Evolutionary conservation across 2,888 invertebrate species (phyloP).

Genomic region (Aricia artaxerxes): DNA sequence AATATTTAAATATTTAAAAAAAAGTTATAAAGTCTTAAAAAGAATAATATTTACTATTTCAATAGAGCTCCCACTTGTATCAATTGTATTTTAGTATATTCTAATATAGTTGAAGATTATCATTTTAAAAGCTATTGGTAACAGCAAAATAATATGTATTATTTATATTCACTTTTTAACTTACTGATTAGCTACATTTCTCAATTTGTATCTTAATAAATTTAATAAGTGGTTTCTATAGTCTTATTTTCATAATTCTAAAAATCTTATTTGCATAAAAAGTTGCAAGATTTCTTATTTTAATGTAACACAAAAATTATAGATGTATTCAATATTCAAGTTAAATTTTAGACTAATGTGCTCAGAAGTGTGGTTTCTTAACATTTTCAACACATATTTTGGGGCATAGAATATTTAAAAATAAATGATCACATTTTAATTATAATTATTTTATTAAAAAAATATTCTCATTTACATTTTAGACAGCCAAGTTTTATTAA

Average conservation of each 20-base stretch:
- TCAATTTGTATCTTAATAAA: too few relatives aligned
- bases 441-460: slow-evolving; percentile 23
- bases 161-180: too few relatives aligned
- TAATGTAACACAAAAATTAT: neutral
- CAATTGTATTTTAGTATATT: neutral
- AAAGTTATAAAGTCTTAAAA: neutral
- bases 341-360: neutral
- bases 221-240: too few relatives aligned
- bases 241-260: too few relatives aligned
- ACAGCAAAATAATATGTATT: neutral
- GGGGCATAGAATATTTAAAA: neutral
- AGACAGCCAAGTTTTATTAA: slow-evolving; percentile 21
- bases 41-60: neutral
- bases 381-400: neutral
- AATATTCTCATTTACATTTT: slow-evolving; percentile 29
- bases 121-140: neutral
- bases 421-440: slow-evolving; percentile 14
- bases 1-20: slow-evolving; percentile 14
- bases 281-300: neutral
- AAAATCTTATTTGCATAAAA: too few relatives aligned
- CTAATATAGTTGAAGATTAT: neutral
- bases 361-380: neutral
- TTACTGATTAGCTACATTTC: too few relatives aligned
- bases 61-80: neutral
- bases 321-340: neutral